Conservation (phyloP, 2,888 invertebrate genomes). For the Sericinus montela region DNA sequence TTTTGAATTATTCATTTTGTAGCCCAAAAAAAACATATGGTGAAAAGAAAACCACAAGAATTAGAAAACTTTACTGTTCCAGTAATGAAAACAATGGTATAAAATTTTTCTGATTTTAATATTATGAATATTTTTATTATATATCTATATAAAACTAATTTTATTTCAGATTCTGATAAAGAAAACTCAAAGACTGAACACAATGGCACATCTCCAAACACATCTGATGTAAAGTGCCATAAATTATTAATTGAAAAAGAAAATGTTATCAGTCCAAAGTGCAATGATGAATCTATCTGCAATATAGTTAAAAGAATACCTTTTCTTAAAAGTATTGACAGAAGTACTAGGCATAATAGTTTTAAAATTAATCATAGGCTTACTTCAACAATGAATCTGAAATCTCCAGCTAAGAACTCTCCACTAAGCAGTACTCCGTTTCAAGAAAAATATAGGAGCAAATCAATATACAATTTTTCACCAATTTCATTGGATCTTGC, state of each 20-base stretch:
- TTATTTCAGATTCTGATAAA: constrained; percentile 56
- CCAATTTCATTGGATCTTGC: constrained; percentile 45
- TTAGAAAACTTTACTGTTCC: constrained; percentile 42
- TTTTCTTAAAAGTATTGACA: constrained; percentile 37
- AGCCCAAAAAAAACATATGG: constrained; percentile 41
- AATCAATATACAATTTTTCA: constrained; percentile 64
- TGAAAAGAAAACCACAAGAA: constrained; percentile 33
- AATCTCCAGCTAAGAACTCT: constrained; percentile 40
- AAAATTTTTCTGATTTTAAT: constrained; percentile 2
- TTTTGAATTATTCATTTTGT: constrained; percentile 23
- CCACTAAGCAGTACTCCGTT: constrained; percentile 66
- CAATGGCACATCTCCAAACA: constrained; percentile 30
- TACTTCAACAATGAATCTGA: constrained; percentile 28
- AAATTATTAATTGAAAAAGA: constrained; percentile 53
- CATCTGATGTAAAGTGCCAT: constrained; percentile 49
- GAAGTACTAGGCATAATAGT: constrained; percentile 26
- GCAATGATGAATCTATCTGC: constrained; percentile 53
- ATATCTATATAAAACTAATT: not conserved
- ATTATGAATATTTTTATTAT: not conserved
- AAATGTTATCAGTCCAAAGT: constrained; percentile 28
- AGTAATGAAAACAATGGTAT: constrained; percentile 43
- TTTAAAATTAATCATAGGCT: constrained; percentile 20
- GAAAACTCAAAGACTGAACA: constrained; percentile 42
- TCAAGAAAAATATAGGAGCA: constrained; percentile 54
- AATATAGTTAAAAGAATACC: constrained; percentile 51